These are phyloP conservation scores for Platygyra sinensis DNA, from an alignment of 64 coral and sea anemone species.

Conservation along the genomic window DNA sequence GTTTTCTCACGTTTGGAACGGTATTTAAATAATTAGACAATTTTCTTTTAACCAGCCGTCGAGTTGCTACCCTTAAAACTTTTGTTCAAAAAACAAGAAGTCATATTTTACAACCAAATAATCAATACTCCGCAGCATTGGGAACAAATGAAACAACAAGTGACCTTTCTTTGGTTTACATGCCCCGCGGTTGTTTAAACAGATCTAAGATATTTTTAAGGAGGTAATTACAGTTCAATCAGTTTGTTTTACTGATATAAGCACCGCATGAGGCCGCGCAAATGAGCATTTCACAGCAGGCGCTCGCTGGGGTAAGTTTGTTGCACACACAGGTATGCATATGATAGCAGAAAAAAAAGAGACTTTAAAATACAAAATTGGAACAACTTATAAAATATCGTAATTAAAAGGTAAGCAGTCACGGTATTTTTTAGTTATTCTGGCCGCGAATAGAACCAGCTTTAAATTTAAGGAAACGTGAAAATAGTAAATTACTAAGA, in stretches of 20 bases:
- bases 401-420: no score
- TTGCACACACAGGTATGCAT: not conserved
- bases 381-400: no score
- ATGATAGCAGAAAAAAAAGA: no score
- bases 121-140: not conserved
- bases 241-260: not conserved
- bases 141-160: not conserved
- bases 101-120: not conserved
- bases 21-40: not conserved
- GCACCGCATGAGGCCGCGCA: not conserved
- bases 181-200: conserved; percentile 1
- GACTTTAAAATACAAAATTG: no score
- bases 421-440: no score
- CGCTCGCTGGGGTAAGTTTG: not conserved
- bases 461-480: no score
- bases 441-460: no score
- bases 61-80: not conserved
- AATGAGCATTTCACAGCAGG: not conserved
- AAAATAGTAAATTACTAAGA: no score
- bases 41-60: not conserved
- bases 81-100: not conserved
- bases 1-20: not conserved
- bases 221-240: conserved; percentile 7
- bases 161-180: conserved; percentile 1
- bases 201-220: not conserved